A percentile compares a stretch with the other conserved stretches of the same genome.
Conservation (phyloP, 2,113 vertebrate species). For the Peromyscus leucopus region DNA sequence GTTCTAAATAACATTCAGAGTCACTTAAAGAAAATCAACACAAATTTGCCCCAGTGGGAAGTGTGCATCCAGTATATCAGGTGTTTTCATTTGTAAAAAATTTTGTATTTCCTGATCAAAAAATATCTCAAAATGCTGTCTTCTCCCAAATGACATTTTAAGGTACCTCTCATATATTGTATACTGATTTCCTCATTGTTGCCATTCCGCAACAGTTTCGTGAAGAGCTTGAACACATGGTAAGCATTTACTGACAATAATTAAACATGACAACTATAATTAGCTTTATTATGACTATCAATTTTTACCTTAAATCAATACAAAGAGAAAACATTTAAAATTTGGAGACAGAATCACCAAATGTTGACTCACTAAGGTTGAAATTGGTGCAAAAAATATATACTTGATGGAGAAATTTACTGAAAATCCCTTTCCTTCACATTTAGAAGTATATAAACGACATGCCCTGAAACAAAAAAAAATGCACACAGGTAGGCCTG, state of each 20-base stretch:
- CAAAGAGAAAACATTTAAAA: background rate
- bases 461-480: background rate
- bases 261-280: background rate
- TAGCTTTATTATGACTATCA: background rate
- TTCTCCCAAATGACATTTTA: background rate
- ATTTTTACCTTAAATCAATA: background rate
- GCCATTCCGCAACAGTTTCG: background rate
- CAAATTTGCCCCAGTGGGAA: background rate
- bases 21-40: background rate
- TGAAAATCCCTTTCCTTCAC: background rate
- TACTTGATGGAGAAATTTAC: background rate
- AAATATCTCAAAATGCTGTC: background rate
- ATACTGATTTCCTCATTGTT: background rate
- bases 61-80: background rate
- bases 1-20: background rate
- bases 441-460: background rate
- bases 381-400: background rate
- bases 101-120: background rate
- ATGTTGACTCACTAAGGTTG: background rate
- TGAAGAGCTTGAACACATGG: background rate
- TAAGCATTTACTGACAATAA: background rate
- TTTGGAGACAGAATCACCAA: background rate
- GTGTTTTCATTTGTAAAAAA: background rate
- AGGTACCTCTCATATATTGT: background rate
- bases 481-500: background rate